Evolutionary conservation across 1,140 invertebrate genomes (phyloP).

Genomic region (Glossosoma conforme): DNA sequence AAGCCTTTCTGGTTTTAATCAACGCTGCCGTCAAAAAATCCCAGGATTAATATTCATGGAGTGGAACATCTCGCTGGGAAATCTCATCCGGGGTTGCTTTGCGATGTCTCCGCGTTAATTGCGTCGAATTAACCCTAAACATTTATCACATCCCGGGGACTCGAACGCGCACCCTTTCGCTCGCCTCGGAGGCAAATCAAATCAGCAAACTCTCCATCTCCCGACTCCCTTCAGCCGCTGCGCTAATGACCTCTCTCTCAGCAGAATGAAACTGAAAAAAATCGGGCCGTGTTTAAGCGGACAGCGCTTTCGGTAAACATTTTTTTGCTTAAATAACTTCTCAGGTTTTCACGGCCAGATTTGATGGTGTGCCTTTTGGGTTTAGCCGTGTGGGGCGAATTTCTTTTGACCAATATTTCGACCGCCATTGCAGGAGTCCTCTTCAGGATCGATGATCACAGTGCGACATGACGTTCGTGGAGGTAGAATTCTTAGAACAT

Average conservation of each 20-base stretch:
- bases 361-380: too few relatives aligned
- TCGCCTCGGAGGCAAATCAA: conserved; percentile 15
- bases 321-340: too few relatives aligned
- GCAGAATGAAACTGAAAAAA: conserved; percentile 10
- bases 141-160: not conserved
- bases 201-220: conserved; percentile 9
- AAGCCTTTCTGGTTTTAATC: too few relatives aligned
- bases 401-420: too few relatives aligned
- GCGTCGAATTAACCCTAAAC: conserved; percentile 2
- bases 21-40: not conserved
- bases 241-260: conserved; percentile 15
- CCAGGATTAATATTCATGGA: too few relatives aligned
- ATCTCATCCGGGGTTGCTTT: not conserved
- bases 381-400: too few relatives aligned
- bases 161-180: not conserved
- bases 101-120: not conserved
- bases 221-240: not conserved
- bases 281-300: conserved; percentile 8
- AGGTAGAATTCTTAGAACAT: too few relatives aligned
- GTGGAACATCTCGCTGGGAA: too few relatives aligned
- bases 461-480: too few relatives aligned
- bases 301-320: conserved; percentile 3
- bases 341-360: too few relatives aligned
- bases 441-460: too few relatives aligned
- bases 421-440: too few relatives aligned